phyloP scores from a whole-genome alignment of 2,888 invertebrate genomes.

The Dasypolia templi region DNA sequence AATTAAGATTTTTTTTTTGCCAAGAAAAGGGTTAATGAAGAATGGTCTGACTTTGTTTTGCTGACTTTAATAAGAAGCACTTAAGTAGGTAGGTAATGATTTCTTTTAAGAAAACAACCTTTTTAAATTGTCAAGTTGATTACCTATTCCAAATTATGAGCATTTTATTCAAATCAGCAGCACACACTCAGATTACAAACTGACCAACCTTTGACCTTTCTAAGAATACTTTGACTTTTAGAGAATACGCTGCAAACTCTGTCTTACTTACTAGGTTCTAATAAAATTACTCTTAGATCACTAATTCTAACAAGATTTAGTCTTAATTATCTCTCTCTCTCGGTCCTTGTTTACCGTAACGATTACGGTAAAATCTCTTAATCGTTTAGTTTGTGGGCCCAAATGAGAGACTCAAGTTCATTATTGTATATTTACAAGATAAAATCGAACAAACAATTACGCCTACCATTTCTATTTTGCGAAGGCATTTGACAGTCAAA shows the following conservation, averaged over 20 bases:
- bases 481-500: neutral
- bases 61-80: neutral
- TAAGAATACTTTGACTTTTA: neutral
- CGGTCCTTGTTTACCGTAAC: conserved; percentile 27
- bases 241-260: neutral
- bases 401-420: conserved; percentile 36
- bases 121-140: neutral
- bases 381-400: conserved; percentile 27
- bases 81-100: neutral
- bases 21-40: too few species aligned
- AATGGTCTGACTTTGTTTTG: neutral
- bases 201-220: neutral
- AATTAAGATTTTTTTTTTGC: too few species aligned
- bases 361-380: conserved; percentile 34
- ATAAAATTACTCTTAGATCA: conserved; percentile 40
- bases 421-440: conserved; percentile 30
- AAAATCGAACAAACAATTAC: conserved; percentile 25
- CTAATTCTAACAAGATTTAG: conserved; percentile 45
- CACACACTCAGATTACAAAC: too few species aligned
- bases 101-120: neutral
- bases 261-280: neutral
- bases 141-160: too few species aligned
- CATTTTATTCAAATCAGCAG: too few species aligned
- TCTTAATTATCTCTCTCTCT: conserved; percentile 49
- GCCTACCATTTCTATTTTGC: conserved; percentile 7